Evolutionary conservation across 2,113 vertebrate species (phyloP), one percentile per base, ranked within the genome.

Genomic region (Aramus guarauna): DNA sequence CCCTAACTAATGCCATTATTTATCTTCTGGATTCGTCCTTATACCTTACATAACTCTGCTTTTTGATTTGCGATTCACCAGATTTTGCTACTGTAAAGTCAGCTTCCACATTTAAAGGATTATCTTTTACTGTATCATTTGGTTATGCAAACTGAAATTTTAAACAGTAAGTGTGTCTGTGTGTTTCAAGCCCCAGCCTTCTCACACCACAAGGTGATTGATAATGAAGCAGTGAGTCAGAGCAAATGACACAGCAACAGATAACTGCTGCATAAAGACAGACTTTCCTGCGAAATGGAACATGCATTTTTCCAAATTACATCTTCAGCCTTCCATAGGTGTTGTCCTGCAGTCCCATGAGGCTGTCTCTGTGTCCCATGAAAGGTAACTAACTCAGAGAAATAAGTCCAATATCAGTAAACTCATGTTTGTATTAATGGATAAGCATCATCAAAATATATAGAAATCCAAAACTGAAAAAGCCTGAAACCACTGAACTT

Each of bases 291-390:
- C 50, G 37, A 43, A 74, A 77, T 11, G 3, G 17, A 77, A 48
- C 7, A 24, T 4, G 2, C 3, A 15, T 58, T 81, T 85, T 77
- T 66, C 24, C 15, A 48, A n/a, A 68, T 55, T 37, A 26, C 9
- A 7, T 59, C n/a, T 91, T 83, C 47, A 85, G 7, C 9, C 18
- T 68, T 77, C 30, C 11, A 7, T n/a, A 27, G 15, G 2, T 47
- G 19, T 12, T 76, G 34, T 68, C 30, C 11, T 0, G 1, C 12
- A 72, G 2, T n/a, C 11, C 3, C 5, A 19, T 2, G 0, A 85
- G 23, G 12, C 10, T 67, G 26, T 53, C 27, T 9, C 8, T 53
- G 26, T 29, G 26, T 53, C 63, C 11, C 3, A 29, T 4, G 32
- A 64, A 32, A 37, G 20, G 11, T 59, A n/a, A 39, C 5, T 52